Evolutionary conservation across 2,113 vertebrate genomes (phyloP), one percentile per base, ranked within the genome.

Genomic region (Amblyornis subalaris): DNA sequence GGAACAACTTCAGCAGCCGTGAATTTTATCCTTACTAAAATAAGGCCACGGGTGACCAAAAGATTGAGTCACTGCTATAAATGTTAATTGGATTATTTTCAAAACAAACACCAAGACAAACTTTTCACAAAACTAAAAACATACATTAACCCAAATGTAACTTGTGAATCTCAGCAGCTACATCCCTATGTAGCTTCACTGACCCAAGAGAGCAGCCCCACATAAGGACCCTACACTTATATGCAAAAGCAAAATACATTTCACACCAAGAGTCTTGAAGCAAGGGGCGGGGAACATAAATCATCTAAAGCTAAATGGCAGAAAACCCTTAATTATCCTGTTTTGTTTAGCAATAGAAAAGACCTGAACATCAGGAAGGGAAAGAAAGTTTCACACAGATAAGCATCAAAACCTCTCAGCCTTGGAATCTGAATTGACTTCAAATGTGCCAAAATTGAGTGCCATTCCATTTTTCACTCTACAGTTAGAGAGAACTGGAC

Each of bases 221-320:
- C 24, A 0, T 2, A 29, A 38, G 14, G 33, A 70, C 35, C 29
- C 29, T 20, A 31, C 61, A 15, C 15, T 31, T 7, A n/a, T 1
- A 14, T 17, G 29, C 12, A 35, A 35, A 64, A 40, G 31, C 24
- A 12, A 54, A 64, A 70, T 1, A 5, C 20, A 9, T 7, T 7
- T n/a, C 54, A 24, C 16, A 57, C 7, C 36, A 31, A 60, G 15
- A 50, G n/a, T 21, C 24, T 9, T 23, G 5, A 47, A 65, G 33
- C 0, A 0, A n/a, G 65, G 2, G 0, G 0, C 17, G 18, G 26
- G 18, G 9, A 77, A 21, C 2, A n/a, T 10, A 50, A 70, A 21
- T 31, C 4, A 69, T 3, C 21, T 55, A 28, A 48, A 31, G 19
- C 23, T 47, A 50, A 67, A 21, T 22, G 23, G 4, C 45, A 38